Base-by-base conservation (phyloP, 1,140 invertebrate species). In the Brachionus paranguensis region DNA sequence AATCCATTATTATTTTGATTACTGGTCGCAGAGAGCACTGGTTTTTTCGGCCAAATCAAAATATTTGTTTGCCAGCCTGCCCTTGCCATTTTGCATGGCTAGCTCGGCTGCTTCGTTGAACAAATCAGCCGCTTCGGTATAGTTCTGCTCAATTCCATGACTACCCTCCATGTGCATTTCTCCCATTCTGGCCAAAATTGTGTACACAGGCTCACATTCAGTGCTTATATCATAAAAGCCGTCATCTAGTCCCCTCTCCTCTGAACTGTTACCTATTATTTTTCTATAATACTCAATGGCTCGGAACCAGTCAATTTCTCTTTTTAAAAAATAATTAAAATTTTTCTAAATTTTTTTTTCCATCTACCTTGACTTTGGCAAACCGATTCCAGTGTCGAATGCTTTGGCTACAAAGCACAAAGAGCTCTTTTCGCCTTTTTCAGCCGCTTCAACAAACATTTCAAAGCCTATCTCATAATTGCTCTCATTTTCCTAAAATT, bases 1-100 rank as follows among this genome's bases (percentile, higher is more conserved):
- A 20, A 60, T 24, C 2, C 0, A 55, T 27, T 33, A 70, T 33
- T 12, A 33, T 33, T 17, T 37, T 70, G 20, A 29, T n/a, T 70
- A 41, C 12, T 27, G 11, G n/a, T 60, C 53, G 8, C 53, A 8
- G 1, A 60, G 17, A 10, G 68, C 29, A 10, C 41, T 41, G 5
- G 88, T 87, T 85, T 91, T 89, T 86, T 92, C 91, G 17, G 91
- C 90, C 79, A 90, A 85, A 85, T 88, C 88, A 85, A 90, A 92
- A 85, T 90, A 92, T 86, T 92, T 91, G 85, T 89, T 91, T 12
- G 91, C 91, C 60, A 92, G 86, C 60, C 90, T 87, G 68, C 91
- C 91, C 90, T 92, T 5, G 91, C 91, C 55, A 85, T 85, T 78
- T 92, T 91, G 65, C 87, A 90, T 92, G 3, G 91, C 91, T 37